Conservation (phyloP, 2,797 vertebrate genomes). For the Bryconaethiops microstoma region DNA sequence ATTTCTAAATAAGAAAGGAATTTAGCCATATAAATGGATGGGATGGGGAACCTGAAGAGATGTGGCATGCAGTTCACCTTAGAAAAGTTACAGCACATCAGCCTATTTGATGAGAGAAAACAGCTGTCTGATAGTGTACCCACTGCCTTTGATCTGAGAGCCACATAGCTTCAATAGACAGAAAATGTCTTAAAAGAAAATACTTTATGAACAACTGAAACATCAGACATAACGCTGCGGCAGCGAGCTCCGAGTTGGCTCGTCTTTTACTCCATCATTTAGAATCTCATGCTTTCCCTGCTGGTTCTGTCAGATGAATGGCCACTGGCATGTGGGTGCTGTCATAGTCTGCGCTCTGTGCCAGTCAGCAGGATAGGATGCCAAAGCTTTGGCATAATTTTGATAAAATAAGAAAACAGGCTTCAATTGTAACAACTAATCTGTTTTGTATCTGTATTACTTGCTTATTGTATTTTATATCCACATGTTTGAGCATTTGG, state of each 20-base stretch:
- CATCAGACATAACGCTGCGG: slow-evolving; percentile 31
- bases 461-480: neutral
- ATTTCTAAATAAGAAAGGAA: neutral
- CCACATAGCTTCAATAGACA: slow-evolving; percentile 50
- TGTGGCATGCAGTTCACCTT: slow-evolving; percentile 15
- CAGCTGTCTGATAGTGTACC: slow-evolving; percentile 55
- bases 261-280: neutral
- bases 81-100: slow-evolving; percentile 50
- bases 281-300: neutral
- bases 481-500: neutral
- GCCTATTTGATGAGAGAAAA: slow-evolving; percentile 55
- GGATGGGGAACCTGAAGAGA: slow-evolving; percentile 3
- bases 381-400: neutral
- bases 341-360: neutral
- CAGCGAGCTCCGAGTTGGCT: slow-evolving; percentile 29
- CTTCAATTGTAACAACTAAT: neutral
- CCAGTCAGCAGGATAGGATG: neutral
- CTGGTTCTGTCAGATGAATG: neutral
- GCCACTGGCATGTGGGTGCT: neutral
- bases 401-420: neutral
- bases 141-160: slow-evolving; percentile 55
- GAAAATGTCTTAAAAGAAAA: slow-evolving; percentile 51
- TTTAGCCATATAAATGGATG: neutral
- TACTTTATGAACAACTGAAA: slow-evolving; percentile 40
- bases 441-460: neutral